A percentile compares a stretch with the other conserved stretches of the same genome.
Evolutionary conservation across 2,888 invertebrate species (phyloP).

Genomic region (Cerastoderma edule): DNA sequence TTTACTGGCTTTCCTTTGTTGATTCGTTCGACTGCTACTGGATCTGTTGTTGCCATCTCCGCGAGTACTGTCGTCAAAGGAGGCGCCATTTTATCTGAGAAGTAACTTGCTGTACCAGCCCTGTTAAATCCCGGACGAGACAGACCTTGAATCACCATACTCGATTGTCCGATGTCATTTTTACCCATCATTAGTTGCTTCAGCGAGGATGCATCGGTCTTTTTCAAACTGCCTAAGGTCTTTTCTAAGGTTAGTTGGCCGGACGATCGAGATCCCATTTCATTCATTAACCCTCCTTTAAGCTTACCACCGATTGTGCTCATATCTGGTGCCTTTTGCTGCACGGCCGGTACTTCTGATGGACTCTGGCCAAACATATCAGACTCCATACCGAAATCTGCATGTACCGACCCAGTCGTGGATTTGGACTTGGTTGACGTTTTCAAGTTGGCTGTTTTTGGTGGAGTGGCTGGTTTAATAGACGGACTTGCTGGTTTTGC

Average conservation of each 20-base stretch:
- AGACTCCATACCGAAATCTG: slow-evolving; percentile 17
- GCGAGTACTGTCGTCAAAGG: slow-evolving; percentile 11
- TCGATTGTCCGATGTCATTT: background rate
- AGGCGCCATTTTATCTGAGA: background rate
- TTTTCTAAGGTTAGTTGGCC: background rate
- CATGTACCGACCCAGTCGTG: too few species aligned
- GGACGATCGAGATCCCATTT: slow-evolving; percentile 7
- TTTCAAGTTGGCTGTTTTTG: too few species aligned
- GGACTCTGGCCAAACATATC: slow-evolving; percentile 16
- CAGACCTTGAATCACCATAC: background rate
- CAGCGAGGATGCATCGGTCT: background rate
- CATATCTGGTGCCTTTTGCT: slow-evolving; percentile 1
- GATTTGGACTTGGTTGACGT: background rate
- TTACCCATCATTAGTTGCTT: slow-evolving; percentile 9
- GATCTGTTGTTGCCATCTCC: slow-evolving; percentile 6
- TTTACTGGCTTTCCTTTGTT: slow-evolving; percentile 4
- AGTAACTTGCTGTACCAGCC: background rate
- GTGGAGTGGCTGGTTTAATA: background rate
- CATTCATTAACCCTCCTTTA: too few species aligned
- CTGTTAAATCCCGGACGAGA: background rate
- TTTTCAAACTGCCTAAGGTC: background rate
- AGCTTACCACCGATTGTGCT: background rate
- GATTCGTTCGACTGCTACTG: slow-evolving; percentile 5
- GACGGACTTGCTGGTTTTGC: background rate
- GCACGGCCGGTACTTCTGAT: too few species aligned